These are phyloP conservation scores for Scolopax bukidnonensis DNA, from an alignment of 2,797 vertebrate species.

Conservation along the genomic window DNA sequence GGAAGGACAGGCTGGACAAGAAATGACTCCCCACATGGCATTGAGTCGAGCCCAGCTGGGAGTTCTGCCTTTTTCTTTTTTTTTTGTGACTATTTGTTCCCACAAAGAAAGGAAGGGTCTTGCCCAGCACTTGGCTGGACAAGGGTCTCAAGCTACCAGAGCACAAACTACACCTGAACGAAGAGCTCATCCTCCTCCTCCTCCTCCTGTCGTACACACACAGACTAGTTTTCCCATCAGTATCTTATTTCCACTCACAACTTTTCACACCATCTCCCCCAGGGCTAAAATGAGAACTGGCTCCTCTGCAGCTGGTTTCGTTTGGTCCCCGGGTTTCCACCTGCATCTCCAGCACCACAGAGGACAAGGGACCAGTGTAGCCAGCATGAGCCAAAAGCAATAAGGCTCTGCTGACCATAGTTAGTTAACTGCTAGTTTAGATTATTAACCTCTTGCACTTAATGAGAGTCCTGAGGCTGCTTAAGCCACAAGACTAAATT, in stretches of 20 bases:
- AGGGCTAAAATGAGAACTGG: neutral
- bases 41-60: accelerated
- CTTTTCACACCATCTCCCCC: neutral
- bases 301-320: neutral
- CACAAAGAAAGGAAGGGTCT: neutral
- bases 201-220: accelerated
- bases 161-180: neutral
- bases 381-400: slow-evolving; percentile 30
- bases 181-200: neutral
- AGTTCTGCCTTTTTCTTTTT: neutral
- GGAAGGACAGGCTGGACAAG: neutral
- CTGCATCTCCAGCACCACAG: neutral
- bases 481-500: slow-evolving; percentile 57
- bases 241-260: neutral
- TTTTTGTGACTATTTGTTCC: neutral
- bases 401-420: slow-evolving; percentile 54
- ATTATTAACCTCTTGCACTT: slow-evolving; percentile 64
- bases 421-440: slow-evolving; percentile 67
- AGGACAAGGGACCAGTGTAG: slow-evolving; percentile 1
- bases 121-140: neutral
- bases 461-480: slow-evolving; percentile 68
- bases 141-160: neutral
- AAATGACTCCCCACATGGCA: neutral
- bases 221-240: neutral
- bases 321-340: neutral